Evolutionary conservation across 2,888 invertebrate genomes (phyloP).

Genomic region (Drosophila dives): DNA sequence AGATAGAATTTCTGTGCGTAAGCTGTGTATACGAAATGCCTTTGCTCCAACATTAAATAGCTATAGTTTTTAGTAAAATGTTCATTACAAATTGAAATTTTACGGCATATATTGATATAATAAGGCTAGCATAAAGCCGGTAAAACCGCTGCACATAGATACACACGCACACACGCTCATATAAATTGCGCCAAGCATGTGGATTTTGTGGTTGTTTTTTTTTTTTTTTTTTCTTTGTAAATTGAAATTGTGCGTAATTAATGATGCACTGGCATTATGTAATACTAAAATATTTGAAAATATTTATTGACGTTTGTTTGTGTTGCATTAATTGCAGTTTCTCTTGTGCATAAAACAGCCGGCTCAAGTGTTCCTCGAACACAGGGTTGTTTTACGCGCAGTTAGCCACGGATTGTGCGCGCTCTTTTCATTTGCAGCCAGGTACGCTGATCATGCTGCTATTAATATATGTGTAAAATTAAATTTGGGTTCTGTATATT

Average conservation of each 20-base stretch:
- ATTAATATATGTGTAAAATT: not conserved
- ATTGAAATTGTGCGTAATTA: not conserved
- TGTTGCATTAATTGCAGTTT: constrained; percentile 4
- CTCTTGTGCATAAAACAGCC: constrained; percentile 24
- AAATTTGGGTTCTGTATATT: not conserved
- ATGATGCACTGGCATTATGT: constrained; percentile 9
- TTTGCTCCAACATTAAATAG: not conserved
- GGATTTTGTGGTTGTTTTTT: not conserved
- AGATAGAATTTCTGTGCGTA: constrained; percentile 52
- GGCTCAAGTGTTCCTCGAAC: constrained; percentile 26
- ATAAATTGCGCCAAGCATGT: not conserved
- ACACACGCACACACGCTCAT: not conserved
- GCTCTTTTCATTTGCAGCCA: constrained; percentile 17
- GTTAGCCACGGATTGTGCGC: constrained; percentile 21
- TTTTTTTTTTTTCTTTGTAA: not conserved
- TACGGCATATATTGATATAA: not conserved
- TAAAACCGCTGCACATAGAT: not conserved
- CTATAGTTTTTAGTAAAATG: not conserved
- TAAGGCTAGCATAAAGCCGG: constrained; percentile 22
- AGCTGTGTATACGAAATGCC: constrained; percentile 48
- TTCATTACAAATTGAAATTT: not conserved
- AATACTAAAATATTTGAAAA: constrained; percentile 14
- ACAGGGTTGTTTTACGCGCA: constrained; percentile 52
- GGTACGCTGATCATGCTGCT: constrained; percentile 7
- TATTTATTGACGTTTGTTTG: not conserved